Evolutionary conservation across 2,113 vertebrate species (phyloP).

Genomic region (Camelus dromedarius): DNA sequence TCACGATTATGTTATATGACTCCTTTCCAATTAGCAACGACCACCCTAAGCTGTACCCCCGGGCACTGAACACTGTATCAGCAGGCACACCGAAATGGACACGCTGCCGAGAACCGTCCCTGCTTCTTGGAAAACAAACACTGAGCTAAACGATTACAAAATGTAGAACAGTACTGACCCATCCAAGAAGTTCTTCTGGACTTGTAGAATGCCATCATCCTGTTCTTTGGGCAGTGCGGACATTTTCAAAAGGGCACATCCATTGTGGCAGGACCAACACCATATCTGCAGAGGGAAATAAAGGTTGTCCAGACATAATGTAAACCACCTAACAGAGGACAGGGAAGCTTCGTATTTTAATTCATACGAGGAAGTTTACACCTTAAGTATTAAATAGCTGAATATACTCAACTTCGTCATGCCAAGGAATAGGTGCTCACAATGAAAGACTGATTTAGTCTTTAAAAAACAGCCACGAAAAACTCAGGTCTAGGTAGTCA

Average conservation of each 20-base stretch:
- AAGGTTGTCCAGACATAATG: slow-evolving; percentile 10
- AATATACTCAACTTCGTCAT: background rate
- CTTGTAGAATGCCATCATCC: slow-evolving; percentile 89
- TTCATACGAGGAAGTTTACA: background rate
- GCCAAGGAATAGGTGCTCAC: background rate
- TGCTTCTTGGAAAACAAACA: background rate
- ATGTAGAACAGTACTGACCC: slow-evolving; percentile 87
- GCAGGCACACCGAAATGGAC: background rate
- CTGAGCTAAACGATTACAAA: background rate
- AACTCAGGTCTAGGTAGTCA: background rate
- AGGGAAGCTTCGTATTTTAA: background rate
- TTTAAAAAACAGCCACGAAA: background rate
- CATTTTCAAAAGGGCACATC: slow-evolving; percentile 93
- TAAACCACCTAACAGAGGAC: background rate
- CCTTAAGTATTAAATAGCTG: background rate
- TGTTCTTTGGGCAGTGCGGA: slow-evolving; percentile 89
- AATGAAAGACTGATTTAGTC: background rate
- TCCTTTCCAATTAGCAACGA: background rate
- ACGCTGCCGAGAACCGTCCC: background rate
- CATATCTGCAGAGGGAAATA: slow-evolving; percentile 89
- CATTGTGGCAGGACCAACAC: slow-evolving; percentile 94
- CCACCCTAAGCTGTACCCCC: background rate
- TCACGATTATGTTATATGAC: background rate
- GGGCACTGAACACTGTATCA: background rate
- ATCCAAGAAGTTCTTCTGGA: slow-evolving; percentile 90